Evolutionary conservation across 2,113 vertebrate genomes (phyloP), one percentile per base, ranked within the genome.

Genomic region (Synodontis membranacea): DNA sequence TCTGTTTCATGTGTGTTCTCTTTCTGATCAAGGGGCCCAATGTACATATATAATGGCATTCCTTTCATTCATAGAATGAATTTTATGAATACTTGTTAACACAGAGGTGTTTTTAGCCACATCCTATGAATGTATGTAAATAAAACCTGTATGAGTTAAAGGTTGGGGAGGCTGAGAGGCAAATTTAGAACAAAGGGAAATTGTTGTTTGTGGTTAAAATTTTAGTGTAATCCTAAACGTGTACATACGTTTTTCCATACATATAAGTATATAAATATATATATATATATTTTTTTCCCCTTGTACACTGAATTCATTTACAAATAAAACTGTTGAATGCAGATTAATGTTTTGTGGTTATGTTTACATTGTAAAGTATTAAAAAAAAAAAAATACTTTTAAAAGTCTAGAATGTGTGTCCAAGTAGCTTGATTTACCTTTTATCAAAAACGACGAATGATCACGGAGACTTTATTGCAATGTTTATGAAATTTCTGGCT

Each of bases 41-140:
- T 83, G 79, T 87, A 85, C 87, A 90, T 88, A 89, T 93, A 94
- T 94, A 86, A 93, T 93, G 93, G 96, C 95, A 95, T 97, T 97
- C 96, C 96, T 96, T 94, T 93, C 93, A 93, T 95, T 94, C 94
- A 91, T 89, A 94, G 95, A 95, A 95, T 96, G 95, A 96, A 96
- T 96, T 95, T 93, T 92, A 87, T 92, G 85, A 93, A 95, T 94
- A 95, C 95, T 95, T 95, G 93, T 96, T 89, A 84, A 86, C 91
- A 94, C 92, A 96, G 94, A 95, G 93, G 95, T 95, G 94, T 96
- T 95, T 96, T 90, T 78, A 88, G 94, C 96, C 94, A 93, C 96
- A 96, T 96, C 96, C 96, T 97, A 96, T 98, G 97, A 98, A 97
- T 98, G 97, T 98, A 97, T 97, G 97, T 97, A 97, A 96, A 98